Conservation (phyloP, 64 coral and sea anemone genomes). For the Platygyra sinensis region DNA sequence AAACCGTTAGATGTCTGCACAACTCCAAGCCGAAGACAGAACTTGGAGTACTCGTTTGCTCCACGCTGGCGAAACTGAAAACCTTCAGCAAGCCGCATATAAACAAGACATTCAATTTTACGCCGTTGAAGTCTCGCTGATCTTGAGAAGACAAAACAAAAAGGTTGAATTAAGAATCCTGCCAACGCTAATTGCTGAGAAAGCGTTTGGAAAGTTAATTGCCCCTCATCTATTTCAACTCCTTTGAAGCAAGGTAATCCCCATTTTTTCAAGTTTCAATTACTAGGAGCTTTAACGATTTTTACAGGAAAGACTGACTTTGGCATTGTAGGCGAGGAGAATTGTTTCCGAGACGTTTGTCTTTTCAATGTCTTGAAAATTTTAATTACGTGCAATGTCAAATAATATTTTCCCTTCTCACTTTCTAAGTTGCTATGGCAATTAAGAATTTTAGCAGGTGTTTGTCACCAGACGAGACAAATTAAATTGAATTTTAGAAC, state of each 20-base stretch:
- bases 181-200: conserved; percentile 9
- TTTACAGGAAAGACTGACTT: background rate
- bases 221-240: background rate
- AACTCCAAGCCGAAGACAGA: background rate
- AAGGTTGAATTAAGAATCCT: background rate
- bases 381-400: background rate
- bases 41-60: background rate
- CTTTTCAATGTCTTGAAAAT: conserved; percentile 6
- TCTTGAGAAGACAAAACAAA: background rate
- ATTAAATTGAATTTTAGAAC: background rate
- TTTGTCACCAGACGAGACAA: background rate
- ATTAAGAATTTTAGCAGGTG: conserved; percentile 15
- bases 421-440: conserved; percentile 8
- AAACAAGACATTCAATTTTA: background rate
- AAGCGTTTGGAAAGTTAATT: conserved; percentile 12
- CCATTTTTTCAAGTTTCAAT: background rate
- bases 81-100: no score
- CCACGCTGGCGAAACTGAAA: background rate
- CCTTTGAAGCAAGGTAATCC: background rate
- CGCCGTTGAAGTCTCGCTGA: background rate
- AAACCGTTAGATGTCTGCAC: background rate
- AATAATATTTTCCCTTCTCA: conserved; percentile 13
- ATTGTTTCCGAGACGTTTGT: background rate
- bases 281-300: background rate
- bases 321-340: background rate